phyloP scores from a whole-genome alignment of 2,797 vertebrate genomes.

The Malurus leucopterus region DNA sequence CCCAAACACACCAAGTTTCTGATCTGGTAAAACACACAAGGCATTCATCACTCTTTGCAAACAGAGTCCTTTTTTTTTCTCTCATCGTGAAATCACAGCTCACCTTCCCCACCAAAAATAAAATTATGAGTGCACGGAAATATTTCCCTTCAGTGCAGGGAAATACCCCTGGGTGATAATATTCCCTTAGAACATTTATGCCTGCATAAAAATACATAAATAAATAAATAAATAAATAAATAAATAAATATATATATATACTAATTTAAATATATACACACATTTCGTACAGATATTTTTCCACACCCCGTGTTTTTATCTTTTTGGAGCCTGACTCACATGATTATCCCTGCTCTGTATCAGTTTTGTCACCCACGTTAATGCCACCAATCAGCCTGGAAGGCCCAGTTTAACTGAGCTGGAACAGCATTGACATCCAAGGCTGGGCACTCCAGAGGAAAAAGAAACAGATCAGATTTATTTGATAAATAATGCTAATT shows the following conservation, averaged over 20 bases:
- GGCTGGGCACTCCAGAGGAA: neutral
- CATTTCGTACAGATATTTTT: rapidly evolving
- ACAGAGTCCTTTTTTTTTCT: neutral
- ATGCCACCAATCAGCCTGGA: neutral
- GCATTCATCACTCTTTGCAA: neutral
- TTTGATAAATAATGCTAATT: too few species aligned
- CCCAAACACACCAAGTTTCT: neutral
- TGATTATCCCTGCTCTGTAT: neutral
- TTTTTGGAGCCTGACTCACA: neutral
- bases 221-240: rapidly evolving
- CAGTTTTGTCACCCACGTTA: neutral
- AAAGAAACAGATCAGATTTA: neutral
- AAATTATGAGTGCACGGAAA: neutral
- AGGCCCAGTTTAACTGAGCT: neutral
- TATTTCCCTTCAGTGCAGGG: neutral
- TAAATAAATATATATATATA: neutral
- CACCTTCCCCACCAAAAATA: neutral
- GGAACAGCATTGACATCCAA: neutral
- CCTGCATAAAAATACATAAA: neutral
- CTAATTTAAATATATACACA: neutral
- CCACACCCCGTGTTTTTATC: neutral
- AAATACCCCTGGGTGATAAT: neutral
- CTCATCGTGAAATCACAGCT: neutral
- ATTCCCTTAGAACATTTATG: neutral
- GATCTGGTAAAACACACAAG: neutral